phyloP scores from a whole-genome alignment of 2,888 invertebrate species.

The Apotomis betuletana region DNA sequence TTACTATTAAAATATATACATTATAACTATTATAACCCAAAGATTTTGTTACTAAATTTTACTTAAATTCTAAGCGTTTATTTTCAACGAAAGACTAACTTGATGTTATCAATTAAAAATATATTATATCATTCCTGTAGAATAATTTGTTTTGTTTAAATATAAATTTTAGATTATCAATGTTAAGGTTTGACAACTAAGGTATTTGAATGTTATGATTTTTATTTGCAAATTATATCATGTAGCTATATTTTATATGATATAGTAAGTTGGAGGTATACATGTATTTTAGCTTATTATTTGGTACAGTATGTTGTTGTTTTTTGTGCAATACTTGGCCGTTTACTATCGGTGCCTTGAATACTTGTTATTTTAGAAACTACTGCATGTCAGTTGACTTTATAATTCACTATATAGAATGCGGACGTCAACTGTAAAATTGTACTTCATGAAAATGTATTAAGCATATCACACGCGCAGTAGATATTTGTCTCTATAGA shows the following conservation, averaged over 20 bases:
- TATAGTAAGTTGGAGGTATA: constrained; percentile 35
- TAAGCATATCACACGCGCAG: too few species aligned
- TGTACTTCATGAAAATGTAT: too few species aligned
- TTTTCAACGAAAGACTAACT: constrained; percentile 41
- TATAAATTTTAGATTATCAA: constrained; percentile 36
- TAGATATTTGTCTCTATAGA: too few species aligned
- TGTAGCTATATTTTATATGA: constrained; percentile 34
- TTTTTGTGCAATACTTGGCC: constrained; percentile 12
- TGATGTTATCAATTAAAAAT: constrained; percentile 37
- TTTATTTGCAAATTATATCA: constrained; percentile 40
- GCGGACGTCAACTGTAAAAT: too few species aligned
- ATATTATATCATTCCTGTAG: constrained; percentile 43
- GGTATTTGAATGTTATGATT: constrained; percentile 40
- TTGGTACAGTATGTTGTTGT: constrained; percentile 23
- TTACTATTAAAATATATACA: constrained; percentile 13
- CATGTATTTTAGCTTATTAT: constrained; percentile 33
- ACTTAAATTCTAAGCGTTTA: constrained; percentile 34
- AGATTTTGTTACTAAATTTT: constrained; percentile 47
- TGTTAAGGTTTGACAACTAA: constrained; percentile 39
- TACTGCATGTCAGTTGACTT: constrained; percentile 1
- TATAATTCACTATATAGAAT: background rate
- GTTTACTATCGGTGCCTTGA: constrained; percentile 28
- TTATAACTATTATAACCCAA: constrained; percentile 46
- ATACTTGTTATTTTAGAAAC: constrained; percentile 2
- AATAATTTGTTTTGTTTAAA: constrained; percentile 40